phyloP scores from a whole-genome alignment of 2,888 invertebrate species.

The Drosophila lutescens region DNA sequence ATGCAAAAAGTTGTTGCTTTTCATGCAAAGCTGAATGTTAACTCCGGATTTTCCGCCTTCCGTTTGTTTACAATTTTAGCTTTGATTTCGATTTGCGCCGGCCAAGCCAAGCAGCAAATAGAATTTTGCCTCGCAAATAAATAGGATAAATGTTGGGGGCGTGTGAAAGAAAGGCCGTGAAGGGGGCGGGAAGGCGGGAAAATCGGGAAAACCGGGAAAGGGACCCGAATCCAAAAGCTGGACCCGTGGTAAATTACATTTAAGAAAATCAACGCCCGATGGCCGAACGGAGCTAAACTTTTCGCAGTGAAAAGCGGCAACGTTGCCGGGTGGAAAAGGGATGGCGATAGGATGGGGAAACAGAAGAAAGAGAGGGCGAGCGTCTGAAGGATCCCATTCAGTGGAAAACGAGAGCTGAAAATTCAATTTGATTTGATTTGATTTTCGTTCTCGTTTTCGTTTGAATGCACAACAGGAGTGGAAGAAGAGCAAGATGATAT shows the following conservation, averaged over 20 bases:
- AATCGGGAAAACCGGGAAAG: constrained; percentile 2
- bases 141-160: constrained; percentile 54
- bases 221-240: constrained; percentile 13
- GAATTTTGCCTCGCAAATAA: constrained; percentile 62
- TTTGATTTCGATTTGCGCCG: constrained; percentile 67
- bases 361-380: not conserved
- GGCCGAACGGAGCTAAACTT: constrained; percentile 56
- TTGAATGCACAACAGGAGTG: constrained; percentile 72
- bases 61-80: constrained; percentile 68
- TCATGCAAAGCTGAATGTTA: constrained; percentile 53
- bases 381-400: constrained; percentile 25
- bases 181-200: not conserved
- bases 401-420: constrained; percentile 54
- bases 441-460: constrained; percentile 81
- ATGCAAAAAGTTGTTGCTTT: constrained; percentile 58
- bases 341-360: not conserved
- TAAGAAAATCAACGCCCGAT: constrained; percentile 60
- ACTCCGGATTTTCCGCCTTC: constrained; percentile 11
- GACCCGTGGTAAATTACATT: constrained; percentile 65
- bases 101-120: constrained; percentile 75
- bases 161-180: not conserved
- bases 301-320: constrained; percentile 59
- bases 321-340: constrained; percentile 41
- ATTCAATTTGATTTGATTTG: constrained; percentile 83
- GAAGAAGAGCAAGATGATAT: constrained; percentile 57